Evolutionary conservation across 2,888 invertebrate species (phyloP), one percentile per base, ranked within the genome.

Genomic region (Epistrophe grossulariae): DNA sequence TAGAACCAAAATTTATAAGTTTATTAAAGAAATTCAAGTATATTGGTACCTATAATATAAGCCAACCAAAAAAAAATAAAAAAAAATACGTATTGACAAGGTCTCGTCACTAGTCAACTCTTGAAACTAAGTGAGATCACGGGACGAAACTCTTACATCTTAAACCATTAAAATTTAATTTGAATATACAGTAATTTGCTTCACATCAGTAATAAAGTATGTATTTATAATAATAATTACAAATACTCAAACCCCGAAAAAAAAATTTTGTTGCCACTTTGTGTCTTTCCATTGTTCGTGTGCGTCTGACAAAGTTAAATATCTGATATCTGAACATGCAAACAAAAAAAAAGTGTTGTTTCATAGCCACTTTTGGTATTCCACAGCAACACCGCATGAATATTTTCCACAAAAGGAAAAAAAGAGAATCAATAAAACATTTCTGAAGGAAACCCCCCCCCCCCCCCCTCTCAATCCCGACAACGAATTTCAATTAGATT

Each of bases 351-450:
- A 64, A 60, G 45, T 78, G 52, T 43, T 59, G 17, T 24, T 71
- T 24, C 38, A 43, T 59, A 31, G 55, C 13, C 52, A 38, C 17
- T 72, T 59, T 72, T 35, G 31, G 31, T 35, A 48, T 48, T 59
- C 17, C 31, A 35, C 24, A 66, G 11, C 40, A 28, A 24, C 40
- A 40, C 40, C 70, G 40, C 70, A 70, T 52, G 40, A 70, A 70
- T 55, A 55, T 38, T 38, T 40, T 60, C 19, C 35, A 17, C 38
- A 60, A 11, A 35, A 31, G 24, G 24, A 24, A 0, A 45, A 24
- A 64, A 45, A 8, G 17, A 70, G 64, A 87, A 83, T 87, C 82
- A 87, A 87, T 82, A 87, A 87, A 87, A 50, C 74, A 76, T 82
- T 70, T 55, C 28, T 48, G 15, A 50, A 11, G 62, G n/a, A 55